Base-by-base conservation (phyloP, 2,797 vertebrate species). In the Cephalopachus bancanus region DNA sequence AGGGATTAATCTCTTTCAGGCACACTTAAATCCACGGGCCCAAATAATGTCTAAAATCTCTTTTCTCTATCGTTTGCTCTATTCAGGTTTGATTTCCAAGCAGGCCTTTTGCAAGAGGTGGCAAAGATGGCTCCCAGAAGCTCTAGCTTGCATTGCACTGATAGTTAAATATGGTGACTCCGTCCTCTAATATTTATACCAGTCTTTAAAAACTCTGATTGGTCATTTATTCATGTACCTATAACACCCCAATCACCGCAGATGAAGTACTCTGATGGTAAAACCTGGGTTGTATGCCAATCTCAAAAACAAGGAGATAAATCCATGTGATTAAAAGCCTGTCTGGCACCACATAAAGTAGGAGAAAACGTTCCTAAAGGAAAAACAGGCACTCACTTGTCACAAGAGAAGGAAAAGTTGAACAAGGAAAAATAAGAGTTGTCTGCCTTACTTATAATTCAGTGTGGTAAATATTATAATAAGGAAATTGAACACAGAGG, bases 51-150 rank as follows among this genome's bases (percentile, higher is more conserved):
- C 59, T 79, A 81, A 26, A 91, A 74, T 67, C 22, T 33, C 60
- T 93, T 86, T 86, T 76, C 30, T 76, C 62, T 28, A 72, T 30
- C 33, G 28, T 57, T 92, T 92, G 24, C 10, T 86, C 55, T 81
- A 15, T 93, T 85, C 79, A 28, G 5, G 12, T 72, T 92, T 93
- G 12, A 74, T 71, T 85, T 30, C 74, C 20, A 55, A 10, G 49
- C 28, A 75, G 17, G 33, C 15, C 44, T 90, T 96, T 86, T 37
- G 65, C 9, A 57, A 67, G 28, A 69, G 67, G 17, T 49, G 10
- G 16, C 44, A 37, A 83, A 87, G 11, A 78, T n/a, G 26, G 78
- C 30, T 22, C 64, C 7, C 20, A 30, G 26, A 65, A 88, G 4
- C 28, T 78, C 12, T 62, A 28, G 0, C 30, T 71, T 76, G 4